These are phyloP conservation scores for Dendrocopos noguchii DNA, from an alignment of 2,113 vertebrate species.

Conservation along the genomic window DNA sequence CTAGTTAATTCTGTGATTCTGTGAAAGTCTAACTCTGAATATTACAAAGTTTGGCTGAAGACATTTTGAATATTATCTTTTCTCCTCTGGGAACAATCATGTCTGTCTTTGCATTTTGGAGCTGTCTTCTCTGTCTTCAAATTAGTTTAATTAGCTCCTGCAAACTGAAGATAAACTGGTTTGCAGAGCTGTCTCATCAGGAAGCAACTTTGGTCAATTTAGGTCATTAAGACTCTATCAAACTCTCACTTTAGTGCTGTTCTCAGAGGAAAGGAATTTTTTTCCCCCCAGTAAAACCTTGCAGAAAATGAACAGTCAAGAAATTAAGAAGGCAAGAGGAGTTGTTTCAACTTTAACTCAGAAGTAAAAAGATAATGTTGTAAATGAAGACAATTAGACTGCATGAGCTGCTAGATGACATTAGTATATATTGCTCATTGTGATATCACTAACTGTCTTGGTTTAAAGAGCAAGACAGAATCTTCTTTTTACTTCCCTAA, in stretches of 20 bases:
- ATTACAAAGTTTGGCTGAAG: not conserved
- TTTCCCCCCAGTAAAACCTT: not conserved
- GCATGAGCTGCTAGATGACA: not conserved
- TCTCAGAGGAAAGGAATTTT: not conserved
- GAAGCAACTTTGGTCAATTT: not conserved
- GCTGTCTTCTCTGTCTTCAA: not conserved
- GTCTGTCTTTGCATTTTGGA: constrained; percentile 3
- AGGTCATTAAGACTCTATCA: constrained; percentile 11
- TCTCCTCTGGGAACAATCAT: not conserved
- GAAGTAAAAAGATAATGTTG: not conserved
- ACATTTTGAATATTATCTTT: not conserved
- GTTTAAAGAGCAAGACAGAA: no score
- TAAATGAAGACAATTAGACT: not conserved
- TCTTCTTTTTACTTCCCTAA: no score
- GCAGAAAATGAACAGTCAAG: not conserved
- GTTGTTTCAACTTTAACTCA: not conserved
- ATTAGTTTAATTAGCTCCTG: constrained; percentile 45
- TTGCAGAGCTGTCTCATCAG: constrained; percentile 12
- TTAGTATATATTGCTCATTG: not conserved
- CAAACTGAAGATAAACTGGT: constrained; percentile 3
- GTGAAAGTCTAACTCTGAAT: not conserved
- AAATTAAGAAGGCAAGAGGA: not conserved
- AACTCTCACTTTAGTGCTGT: not conserved
- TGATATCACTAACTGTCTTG: not conserved
- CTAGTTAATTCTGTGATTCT: no score